Evolutionary conservation across 1,140 invertebrate genomes (phyloP).

Genomic region (Leguminivora glycinivorella): DNA sequence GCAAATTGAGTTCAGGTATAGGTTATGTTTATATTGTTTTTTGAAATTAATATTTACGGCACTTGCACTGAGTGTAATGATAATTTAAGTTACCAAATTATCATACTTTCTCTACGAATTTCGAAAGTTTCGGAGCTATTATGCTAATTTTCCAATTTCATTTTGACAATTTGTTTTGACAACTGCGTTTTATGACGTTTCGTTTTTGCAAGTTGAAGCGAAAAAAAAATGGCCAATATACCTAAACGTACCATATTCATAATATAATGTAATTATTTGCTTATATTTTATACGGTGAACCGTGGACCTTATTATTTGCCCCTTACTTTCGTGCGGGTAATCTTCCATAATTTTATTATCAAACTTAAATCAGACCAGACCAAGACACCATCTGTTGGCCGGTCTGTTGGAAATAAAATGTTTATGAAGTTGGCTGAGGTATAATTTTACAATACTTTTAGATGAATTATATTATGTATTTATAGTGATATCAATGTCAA

Average conservation of each 20-base stretch:
- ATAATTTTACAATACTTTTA: neutral
- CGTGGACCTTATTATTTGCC: too few species aligned
- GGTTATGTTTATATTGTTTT: slow-evolving; percentile 6
- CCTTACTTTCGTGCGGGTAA: too few species aligned
- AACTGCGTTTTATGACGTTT: neutral
- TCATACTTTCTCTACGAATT: neutral
- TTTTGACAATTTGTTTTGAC: slow-evolving; percentile 4
- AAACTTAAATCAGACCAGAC: too few species aligned
- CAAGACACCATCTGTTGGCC: too few species aligned
- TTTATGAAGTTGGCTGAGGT: neutral
- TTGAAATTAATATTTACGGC: neutral
- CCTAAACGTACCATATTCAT: too few species aligned
- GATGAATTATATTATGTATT: neutral
- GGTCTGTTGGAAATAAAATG: too few species aligned
- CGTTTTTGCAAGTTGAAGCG: neutral
- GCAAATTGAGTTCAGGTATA: neutral
- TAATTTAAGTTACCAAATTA: slow-evolving; percentile 2
- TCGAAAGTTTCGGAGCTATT: slow-evolving; percentile 2
- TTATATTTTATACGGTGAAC: too few species aligned
- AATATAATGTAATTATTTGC: too few species aligned
- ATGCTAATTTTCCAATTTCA: slow-evolving; percentile 1
- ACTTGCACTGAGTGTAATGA: neutral
- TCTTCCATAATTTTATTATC: too few species aligned
- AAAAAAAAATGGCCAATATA: too few species aligned
- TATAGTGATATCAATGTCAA: neutral